Percentiles rank a stretch among this genome's conserved stretches.
These are phyloP conservation scores for Drosophila saltans DNA, from an alignment of 1,140 invertebrate genomes.

Conservation along the genomic window DNA sequence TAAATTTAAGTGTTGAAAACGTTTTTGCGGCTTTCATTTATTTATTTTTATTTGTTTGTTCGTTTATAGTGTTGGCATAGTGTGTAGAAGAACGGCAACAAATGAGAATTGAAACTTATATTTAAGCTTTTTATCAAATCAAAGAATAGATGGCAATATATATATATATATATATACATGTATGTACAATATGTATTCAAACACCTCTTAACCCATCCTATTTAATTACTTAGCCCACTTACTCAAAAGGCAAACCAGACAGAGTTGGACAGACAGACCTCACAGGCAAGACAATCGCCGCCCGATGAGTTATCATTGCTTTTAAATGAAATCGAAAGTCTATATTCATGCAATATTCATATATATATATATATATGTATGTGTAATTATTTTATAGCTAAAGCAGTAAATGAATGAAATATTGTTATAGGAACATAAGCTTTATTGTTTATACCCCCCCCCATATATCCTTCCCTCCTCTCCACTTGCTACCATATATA, in stretches of 20 bases:
- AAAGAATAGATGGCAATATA: slow-evolving; percentile 4
- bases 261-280: slow-evolving; percentile 21
- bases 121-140: slow-evolving; percentile 6
- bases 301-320: slow-evolving; percentile 51
- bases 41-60: neutral
- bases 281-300: slow-evolving; percentile 36
- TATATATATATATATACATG: neutral
- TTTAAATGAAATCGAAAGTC: slow-evolving; percentile 29
- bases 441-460: slow-evolving; percentile 25
- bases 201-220: neutral
- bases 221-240: slow-evolving; percentile 2
- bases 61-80: slow-evolving; percentile 3
- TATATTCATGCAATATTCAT: slow-evolving; percentile 3
- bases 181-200: neutral
- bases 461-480: neutral
- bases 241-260: slow-evolving; percentile 23
- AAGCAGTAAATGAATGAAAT: slow-evolving; percentile 37
- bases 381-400: slow-evolving; percentile 25
- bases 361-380: slow-evolving; percentile 28
- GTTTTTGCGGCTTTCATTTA: neutral
- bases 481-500: slow-evolving; percentile 19
- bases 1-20: slow-evolving; percentile 10
- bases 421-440: slow-evolving; percentile 56
- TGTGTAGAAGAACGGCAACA: neutral
- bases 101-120: neutral